Evolutionary conservation across 2,888 invertebrate species (phyloP).

Genomic region (Himalopsyche tibetana): DNA sequence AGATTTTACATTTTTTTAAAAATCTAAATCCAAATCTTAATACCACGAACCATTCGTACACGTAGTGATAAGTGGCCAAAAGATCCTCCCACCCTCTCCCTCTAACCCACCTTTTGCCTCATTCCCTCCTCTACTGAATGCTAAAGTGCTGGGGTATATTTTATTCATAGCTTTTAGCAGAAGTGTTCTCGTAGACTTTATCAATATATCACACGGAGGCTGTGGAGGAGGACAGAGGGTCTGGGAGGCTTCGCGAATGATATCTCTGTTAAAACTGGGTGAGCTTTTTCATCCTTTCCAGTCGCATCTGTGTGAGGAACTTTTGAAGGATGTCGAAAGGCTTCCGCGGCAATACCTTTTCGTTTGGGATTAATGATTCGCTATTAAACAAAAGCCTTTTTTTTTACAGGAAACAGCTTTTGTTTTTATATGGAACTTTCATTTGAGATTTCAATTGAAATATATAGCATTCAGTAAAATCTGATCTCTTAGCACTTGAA

Average conservation of each 20-base stretch:
- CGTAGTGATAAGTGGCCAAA: slow-evolving; percentile 39
- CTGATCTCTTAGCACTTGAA: too few relatives aligned
- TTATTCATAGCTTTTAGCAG: slow-evolving; percentile 66
- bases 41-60: background rate
- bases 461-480: too few relatives aligned
- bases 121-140: slow-evolving; percentile 28
- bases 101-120: slow-evolving; percentile 37
- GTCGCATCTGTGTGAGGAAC: slow-evolving; percentile 39
- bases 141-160: slow-evolving; percentile 64
- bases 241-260: background rate
- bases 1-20: background rate
- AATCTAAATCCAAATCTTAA: background rate
- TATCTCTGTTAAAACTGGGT: slow-evolving; percentile 30
- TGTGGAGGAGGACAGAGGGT: background rate
- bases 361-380: background rate
- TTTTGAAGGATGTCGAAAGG: slow-evolving; percentile 19
- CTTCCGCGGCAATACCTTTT: background rate
- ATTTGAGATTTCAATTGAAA: too few relatives aligned
- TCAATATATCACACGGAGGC: slow-evolving; percentile 61
- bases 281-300: slow-evolving; percentile 39
- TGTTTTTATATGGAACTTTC: too few relatives aligned
- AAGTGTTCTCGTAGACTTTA: slow-evolving; percentile 64
- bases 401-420: too few relatives aligned
- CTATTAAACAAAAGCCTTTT: too few relatives aligned
- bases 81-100: slow-evolving; percentile 29